Conservation (phyloP, 2,797 vertebrate genomes). For the Enteromius radiatus region DNA sequence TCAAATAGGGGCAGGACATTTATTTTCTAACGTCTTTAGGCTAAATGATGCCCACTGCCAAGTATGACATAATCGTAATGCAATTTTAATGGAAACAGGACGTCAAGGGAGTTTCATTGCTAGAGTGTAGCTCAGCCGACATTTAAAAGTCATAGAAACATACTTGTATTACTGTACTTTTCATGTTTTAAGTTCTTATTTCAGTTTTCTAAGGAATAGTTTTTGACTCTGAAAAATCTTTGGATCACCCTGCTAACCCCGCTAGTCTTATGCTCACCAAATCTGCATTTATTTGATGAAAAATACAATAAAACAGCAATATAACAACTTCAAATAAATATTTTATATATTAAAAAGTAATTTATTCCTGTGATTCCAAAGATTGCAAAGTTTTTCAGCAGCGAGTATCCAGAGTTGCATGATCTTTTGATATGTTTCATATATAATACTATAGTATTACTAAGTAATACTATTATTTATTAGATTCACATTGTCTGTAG, state of each 20-base stretch:
- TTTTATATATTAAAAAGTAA: not conserved
- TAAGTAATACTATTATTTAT: not conserved
- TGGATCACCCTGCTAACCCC: not conserved
- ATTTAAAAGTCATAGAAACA: not conserved
- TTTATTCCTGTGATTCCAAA: not conserved
- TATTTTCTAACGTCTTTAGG: constrained; percentile 51
- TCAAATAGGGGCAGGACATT: constrained; percentile 34
- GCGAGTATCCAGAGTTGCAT: not conserved
- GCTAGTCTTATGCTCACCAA: not conserved
- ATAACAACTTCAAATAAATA: not conserved
- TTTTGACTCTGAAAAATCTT: not conserved
- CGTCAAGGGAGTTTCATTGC: constrained; percentile 67
- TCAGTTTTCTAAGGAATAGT: not conserved
- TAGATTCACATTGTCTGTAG: not conserved
- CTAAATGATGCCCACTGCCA: constrained; percentile 67
- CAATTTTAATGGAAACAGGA: constrained; percentile 82
- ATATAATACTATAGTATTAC: no score
- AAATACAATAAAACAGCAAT: not conserved
- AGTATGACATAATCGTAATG: constrained; percentile 78
- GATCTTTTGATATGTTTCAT: not conserved
- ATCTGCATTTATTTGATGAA: not conserved
- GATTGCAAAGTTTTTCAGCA: not conserved
- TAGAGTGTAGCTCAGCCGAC: constrained; percentile 58
- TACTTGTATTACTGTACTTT: constrained; percentile 20
- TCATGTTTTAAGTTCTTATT: not conserved